Conservation (phyloP, 92 coral and sea anemone genomes). For the Umimayanthus chanpuru region DNA sequence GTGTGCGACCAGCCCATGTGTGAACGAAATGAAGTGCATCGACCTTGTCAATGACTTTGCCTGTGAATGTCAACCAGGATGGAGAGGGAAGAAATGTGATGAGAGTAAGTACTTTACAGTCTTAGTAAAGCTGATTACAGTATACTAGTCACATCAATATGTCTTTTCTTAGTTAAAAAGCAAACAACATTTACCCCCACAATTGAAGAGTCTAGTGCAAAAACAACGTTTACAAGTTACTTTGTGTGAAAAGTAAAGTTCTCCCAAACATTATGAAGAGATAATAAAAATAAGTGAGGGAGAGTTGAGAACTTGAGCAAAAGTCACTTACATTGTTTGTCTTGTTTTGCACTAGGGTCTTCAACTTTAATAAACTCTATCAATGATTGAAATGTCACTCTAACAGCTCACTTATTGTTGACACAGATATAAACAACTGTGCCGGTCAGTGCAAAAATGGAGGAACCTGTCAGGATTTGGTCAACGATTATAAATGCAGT, state of each 20-base stretch:
- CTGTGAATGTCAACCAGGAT: slow-evolving; percentile 90
- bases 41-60: slow-evolving; percentile 82
- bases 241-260: too few relatives aligned
- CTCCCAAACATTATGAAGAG: too few relatives aligned
- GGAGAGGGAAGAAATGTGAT: slow-evolving; percentile 89
- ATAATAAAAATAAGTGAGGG: too few relatives aligned
- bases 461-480: slow-evolving; percentile 77
- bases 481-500: slow-evolving; percentile 73
- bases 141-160: not conserved
- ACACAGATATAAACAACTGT: slow-evolving; percentile 86
- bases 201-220: too few relatives aligned
- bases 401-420: not conserved
- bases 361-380: too few relatives aligned
- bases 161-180: too few relatives aligned
- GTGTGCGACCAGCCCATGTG: slow-evolving; percentile 90
- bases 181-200: too few relatives aligned
- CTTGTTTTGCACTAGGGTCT: too few relatives aligned
- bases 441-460: slow-evolving; percentile 90
- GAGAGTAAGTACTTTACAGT: slow-evolving; percentile 70
- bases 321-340: too few relatives aligned
- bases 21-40: slow-evolving; percentile 79
- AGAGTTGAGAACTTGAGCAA: too few relatives aligned
- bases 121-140: not conserved
- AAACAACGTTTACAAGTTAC: too few relatives aligned
- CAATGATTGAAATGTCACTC: not conserved